A percentile compares a stretch with the other conserved stretches of the same genome.
Conservation (phyloP, 2,113 vertebrate species). For the Smithornis capensis region DNA sequence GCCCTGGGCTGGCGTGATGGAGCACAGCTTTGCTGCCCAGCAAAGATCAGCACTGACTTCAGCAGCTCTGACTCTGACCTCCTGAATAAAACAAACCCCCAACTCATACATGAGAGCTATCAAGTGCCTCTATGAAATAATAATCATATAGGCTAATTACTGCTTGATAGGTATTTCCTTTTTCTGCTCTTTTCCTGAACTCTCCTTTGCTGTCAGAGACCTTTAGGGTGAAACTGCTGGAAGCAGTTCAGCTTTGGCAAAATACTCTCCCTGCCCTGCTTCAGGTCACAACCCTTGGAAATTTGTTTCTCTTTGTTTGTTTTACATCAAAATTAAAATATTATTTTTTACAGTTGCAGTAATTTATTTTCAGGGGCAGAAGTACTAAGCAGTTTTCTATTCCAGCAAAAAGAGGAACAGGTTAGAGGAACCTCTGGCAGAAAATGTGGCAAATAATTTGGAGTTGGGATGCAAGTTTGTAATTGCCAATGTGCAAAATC, state of each 20-base stretch:
- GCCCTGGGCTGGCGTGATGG: neutral
- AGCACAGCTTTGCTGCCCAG: neutral
- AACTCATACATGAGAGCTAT: neutral
- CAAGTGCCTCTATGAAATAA: neutral
- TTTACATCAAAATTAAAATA: neutral
- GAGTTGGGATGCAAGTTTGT: neutral
- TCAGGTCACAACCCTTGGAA: neutral
- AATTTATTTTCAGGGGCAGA: neutral
- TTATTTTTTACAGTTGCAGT: neutral
- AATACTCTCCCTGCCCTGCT: neutral
- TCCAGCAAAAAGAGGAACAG: neutral
- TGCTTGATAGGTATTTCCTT: neutral
- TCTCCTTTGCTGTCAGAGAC: neutral
- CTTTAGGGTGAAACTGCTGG: neutral
- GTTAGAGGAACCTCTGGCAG: neutral
- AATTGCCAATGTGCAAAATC: neutral
- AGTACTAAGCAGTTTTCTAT: neutral
- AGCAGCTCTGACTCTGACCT: neutral
- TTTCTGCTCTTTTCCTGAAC: neutral
- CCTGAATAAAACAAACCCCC: neutral
- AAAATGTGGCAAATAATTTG: neutral
- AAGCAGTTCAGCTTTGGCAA: neutral
- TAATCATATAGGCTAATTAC: neutral
- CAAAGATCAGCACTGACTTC: neutral
- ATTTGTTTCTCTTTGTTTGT: neutral